Conservation (phyloP, 2,113 vertebrate species). For the Spermophilus dauricus region DNA sequence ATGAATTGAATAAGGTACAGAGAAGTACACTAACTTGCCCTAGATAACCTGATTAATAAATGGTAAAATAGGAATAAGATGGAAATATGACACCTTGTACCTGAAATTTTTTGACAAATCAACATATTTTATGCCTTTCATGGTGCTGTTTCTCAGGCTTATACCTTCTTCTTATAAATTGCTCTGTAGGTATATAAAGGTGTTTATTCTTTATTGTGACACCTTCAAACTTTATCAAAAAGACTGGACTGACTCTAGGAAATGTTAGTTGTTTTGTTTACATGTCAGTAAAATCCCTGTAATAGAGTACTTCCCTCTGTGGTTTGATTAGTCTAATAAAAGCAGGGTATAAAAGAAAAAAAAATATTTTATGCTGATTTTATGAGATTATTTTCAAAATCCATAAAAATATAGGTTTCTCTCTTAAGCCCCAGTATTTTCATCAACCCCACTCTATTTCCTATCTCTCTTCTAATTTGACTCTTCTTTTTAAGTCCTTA, state of each 20-base stretch:
- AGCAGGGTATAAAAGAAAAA: background rate
- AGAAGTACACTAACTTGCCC: background rate
- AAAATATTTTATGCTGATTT: background rate
- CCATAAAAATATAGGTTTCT: conserved; percentile 7
- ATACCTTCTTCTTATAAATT: conserved; percentile 19
- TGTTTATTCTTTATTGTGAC: conserved; percentile 5
- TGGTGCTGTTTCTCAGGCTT: conserved; percentile 14
- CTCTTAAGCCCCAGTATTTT: conserved; percentile 28
- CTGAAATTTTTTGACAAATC: background rate
- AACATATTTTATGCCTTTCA: background rate
- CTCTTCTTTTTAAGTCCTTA: background rate
- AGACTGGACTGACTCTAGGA: background rate
- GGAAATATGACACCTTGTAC: background rate
- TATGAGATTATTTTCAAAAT: conserved; percentile 53
- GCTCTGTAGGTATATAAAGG: background rate
- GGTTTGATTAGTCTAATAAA: background rate
- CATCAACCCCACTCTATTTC: background rate
- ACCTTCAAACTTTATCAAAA: background rate
- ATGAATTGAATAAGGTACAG: background rate
- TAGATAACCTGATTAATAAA: background rate
- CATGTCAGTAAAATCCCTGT: background rate
- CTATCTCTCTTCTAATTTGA: background rate
- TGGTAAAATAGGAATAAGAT: background rate
- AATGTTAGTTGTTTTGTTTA: background rate
- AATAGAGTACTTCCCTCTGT: background rate